These are phyloP conservation scores for Tetragnatha versicolor DNA, from an alignment of 1,140 invertebrate species.

Conservation along the genomic window DNA sequence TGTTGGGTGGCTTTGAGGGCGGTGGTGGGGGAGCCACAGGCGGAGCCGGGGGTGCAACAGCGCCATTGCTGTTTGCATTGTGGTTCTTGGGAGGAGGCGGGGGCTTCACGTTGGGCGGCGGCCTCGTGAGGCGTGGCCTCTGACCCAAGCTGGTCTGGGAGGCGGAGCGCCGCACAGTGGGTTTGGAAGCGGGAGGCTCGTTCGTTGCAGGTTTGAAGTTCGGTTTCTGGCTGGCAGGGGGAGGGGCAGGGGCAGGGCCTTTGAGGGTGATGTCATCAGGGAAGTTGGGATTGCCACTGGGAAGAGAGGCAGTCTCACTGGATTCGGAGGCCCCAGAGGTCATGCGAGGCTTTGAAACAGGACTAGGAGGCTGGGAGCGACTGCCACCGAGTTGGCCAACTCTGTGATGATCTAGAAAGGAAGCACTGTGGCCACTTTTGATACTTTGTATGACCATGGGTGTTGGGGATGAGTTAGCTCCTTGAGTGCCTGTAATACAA, in stretches of 20 bases:
- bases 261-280: slow-evolving; percentile 42
- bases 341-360: slow-evolving; percentile 45
- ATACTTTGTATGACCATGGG: slow-evolving; percentile 34
- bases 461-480: background rate
- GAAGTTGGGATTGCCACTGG: slow-evolving; percentile 37
- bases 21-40: slow-evolving; percentile 30
- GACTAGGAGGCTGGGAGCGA: slow-evolving; percentile 50
- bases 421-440: slow-evolving; percentile 16
- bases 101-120: slow-evolving; percentile 40
- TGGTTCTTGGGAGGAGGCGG: slow-evolving; percentile 26
- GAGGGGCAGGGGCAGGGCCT: slow-evolving; percentile 43
- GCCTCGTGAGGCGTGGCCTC: slow-evolving; percentile 30
- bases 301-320: background rate
- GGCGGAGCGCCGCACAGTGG: slow-evolving; percentile 36
- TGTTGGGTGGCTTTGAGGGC: slow-evolving; percentile 47
- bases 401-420: slow-evolving; percentile 35
- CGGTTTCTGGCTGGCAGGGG: slow-evolving; percentile 43
- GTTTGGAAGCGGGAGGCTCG: background rate
- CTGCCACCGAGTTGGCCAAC: slow-evolving; percentile 40
- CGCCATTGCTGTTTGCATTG: too few relatives aligned
- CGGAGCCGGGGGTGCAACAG: background rate
- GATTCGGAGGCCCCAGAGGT: background rate
- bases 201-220: slow-evolving; percentile 15
- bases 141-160: slow-evolving; percentile 44
- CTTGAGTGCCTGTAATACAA: too few relatives aligned